These are phyloP conservation scores for Eulacestoma nigropectus DNA, from an alignment of 2,113 vertebrate genomes.

Conservation along the genomic window DNA sequence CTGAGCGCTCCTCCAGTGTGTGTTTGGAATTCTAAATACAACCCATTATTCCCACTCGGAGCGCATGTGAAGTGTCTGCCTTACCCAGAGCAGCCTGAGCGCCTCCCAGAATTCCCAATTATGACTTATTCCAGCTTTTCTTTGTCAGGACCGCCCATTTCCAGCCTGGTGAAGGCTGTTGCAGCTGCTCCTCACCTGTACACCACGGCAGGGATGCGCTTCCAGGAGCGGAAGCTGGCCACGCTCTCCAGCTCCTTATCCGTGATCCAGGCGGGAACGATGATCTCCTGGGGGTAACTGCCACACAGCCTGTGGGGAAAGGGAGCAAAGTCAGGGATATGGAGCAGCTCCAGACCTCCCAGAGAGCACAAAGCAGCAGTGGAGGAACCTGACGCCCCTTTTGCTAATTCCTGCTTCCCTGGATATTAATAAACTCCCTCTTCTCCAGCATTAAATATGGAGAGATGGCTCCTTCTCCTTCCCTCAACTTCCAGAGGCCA, in stretches of 20 bases:
- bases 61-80: accelerated
- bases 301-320: conserved; percentile 82
- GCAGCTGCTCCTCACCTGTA: conserved; percentile 79
- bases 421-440: neutral
- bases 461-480: neutral
- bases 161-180: neutral
- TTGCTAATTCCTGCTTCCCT: neutral
- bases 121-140: neutral
- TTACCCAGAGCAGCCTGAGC: neutral
- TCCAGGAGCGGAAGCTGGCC: conserved; percentile 94
- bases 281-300: conserved; percentile 94
- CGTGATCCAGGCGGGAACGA: conserved; percentile 94
- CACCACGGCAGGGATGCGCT: conserved; percentile 94
- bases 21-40: neutral
- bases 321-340: neutral
- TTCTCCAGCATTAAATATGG: accelerated
- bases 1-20: neutral
- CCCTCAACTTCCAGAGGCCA: neutral
- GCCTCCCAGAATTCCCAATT: neutral
- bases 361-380: neutral
- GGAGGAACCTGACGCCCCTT: neutral
- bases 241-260: conserved; percentile 97
- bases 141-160: neutral
- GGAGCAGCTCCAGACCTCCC: neutral
- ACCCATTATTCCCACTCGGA: neutral